A percentile compares a stretch with the other conserved stretches of the same genome.
These are phyloP conservation scores for Catalaphyllia jardinei DNA, from an alignment of 64 coral and sea anemone species.

Conservation along the genomic window DNA sequence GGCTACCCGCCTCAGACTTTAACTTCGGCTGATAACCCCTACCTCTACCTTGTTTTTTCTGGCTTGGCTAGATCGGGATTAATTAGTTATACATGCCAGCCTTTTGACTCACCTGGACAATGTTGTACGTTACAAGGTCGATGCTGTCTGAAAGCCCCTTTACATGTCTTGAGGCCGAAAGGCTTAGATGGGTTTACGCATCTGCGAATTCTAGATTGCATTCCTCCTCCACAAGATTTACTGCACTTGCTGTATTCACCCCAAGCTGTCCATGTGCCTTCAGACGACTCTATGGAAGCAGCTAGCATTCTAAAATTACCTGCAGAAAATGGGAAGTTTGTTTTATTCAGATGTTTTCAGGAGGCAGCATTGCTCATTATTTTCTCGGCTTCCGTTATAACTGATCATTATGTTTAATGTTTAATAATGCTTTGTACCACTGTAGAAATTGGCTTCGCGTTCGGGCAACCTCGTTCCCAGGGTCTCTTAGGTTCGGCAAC, in stretches of 20 bases:
- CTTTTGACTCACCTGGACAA: constrained; percentile 31
- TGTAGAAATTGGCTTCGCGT: too few relatives aligned
- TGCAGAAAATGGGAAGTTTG: neutral
- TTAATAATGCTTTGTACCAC: too few relatives aligned
- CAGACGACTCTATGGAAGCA: neutral
- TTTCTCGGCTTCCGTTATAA: too few relatives aligned
- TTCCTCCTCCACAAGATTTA: constrained; percentile 26
- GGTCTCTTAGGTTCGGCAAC: too few relatives aligned
- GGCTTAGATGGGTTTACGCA: constrained; percentile 29
- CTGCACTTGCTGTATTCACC: constrained; percentile 3
- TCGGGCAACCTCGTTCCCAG: too few relatives aligned
- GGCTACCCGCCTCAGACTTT: too few relatives aligned
- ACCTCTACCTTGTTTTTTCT: too few relatives aligned
- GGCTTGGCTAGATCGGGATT: too few relatives aligned
- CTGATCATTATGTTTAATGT: too few relatives aligned
- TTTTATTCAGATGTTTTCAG: too few relatives aligned
- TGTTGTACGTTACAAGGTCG: constrained; percentile 1
- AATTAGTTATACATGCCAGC: neutral
- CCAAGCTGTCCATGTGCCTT: constrained; percentile 14
- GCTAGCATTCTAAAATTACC: neutral
- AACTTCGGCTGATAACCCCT: too few relatives aligned
- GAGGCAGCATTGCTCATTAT: too few relatives aligned
- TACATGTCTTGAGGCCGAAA: neutral
- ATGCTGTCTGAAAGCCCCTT: constrained; percentile 7
- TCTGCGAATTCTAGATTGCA: constrained; percentile 26